Conservation (phyloP, 2,113 vertebrate species). For the Isichthys henryi region DNA sequence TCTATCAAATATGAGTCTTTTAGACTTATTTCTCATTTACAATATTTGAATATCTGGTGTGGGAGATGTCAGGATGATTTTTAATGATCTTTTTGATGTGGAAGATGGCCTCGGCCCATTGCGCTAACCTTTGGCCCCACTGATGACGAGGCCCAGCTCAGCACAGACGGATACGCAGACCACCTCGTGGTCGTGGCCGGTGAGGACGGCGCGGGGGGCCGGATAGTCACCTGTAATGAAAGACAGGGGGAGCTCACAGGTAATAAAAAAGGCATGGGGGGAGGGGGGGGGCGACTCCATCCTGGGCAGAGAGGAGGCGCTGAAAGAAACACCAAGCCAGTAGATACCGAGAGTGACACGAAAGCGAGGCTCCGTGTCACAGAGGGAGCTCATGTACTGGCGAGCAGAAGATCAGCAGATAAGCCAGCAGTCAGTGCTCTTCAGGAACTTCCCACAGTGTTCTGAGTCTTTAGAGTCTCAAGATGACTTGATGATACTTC, state of each 20-base stretch:
- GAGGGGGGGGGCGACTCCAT: not conserved
- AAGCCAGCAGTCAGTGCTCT: not conserved
- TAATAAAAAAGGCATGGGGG: not conserved
- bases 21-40: not conserved
- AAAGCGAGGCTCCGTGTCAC: not conserved
- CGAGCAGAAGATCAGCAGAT: not conserved
- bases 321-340: not conserved
- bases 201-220: conserved; percentile 88
- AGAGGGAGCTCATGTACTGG: not conserved
- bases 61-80: not conserved
- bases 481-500: not conserved
- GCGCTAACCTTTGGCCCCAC: conserved; percentile 91
- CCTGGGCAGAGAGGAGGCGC: not conserved
- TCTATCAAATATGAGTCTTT: not conserved
- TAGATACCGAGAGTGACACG: not conserved
- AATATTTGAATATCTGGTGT: not conserved
- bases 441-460: not conserved
- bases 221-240: conserved; percentile 82
- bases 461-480: not conserved
- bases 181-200: conserved; percentile 94
- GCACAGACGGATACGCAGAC: conserved; percentile 94
- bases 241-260: not conserved
- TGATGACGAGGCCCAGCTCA: conserved; percentile 95
- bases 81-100: not conserved
- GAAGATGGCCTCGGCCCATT: too few relatives aligned